Evolutionary conservation across 2,797 vertebrate species (phyloP).

Genomic region (Perodicticus potto): DNA sequence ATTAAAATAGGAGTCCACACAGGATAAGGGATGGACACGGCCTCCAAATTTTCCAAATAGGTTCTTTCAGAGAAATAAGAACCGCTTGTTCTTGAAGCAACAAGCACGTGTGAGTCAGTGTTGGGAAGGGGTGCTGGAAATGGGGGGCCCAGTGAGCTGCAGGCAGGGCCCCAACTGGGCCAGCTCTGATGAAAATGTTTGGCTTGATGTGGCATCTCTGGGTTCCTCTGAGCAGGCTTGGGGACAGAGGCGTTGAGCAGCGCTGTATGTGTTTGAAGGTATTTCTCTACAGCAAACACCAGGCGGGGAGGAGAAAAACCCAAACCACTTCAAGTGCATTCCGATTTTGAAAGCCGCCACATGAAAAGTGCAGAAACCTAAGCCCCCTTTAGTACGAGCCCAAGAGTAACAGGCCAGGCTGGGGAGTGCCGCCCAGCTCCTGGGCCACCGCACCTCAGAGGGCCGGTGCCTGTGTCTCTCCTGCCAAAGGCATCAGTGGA

Average conservation of each 20-base stretch:
- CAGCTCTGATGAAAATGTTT: conserved; percentile 26
- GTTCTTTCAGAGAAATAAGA: conserved; percentile 20
- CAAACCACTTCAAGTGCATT: conserved; percentile 85
- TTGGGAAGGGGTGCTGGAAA: neutral
- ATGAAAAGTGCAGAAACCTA: conserved; percentile 82
- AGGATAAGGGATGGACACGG: neutral
- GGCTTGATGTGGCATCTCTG: conserved; percentile 78
- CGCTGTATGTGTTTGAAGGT: conserved; percentile 61
- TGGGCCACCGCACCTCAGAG: neutral
- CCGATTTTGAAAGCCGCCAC: conserved; percentile 81
- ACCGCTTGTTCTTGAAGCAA: conserved; percentile 9
- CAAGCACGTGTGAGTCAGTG: neutral
- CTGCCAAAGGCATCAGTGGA: neutral
- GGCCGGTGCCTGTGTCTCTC: neutral
- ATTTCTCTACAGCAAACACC: conserved; percentile 64
- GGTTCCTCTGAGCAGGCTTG: conserved; percentile 50
- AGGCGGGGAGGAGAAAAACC: conserved; percentile 64
- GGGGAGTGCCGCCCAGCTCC: neutral
- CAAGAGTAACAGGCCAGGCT: conserved; percentile 56
- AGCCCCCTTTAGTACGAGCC: conserved; percentile 71
- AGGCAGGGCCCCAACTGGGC: neutral
- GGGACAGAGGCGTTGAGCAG: neutral
- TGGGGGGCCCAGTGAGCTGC: neutral
- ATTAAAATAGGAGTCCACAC: neutral
- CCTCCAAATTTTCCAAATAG: neutral